phyloP scores from a whole-genome alignment of 2,113 vertebrate genomes.

The Genyomyrus donnyi region DNA sequence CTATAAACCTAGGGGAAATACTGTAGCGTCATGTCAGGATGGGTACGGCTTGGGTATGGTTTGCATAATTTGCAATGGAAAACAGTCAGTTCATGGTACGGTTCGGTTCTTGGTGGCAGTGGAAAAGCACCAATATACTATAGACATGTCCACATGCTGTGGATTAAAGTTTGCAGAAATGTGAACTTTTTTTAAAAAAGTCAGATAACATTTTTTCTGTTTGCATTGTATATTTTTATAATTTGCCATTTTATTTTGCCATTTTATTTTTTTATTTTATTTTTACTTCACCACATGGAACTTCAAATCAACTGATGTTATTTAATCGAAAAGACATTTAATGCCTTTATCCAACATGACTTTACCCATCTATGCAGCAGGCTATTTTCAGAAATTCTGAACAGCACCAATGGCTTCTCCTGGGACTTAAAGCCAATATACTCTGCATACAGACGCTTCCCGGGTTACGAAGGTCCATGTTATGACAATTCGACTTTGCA shows the following conservation, averaged over 20 bases:
- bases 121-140: background rate
- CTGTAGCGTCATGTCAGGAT: background rate
- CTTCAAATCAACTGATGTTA: background rate
- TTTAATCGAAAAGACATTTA: background rate
- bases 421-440: background rate
- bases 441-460: background rate
- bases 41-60: background rate
- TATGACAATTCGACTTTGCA: background rate
- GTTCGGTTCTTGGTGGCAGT: background rate
- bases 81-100: background rate
- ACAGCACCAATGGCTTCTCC: background rate
- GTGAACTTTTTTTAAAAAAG: no score
- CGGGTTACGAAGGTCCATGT: background rate
- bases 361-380: background rate
- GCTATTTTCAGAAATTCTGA: background rate
- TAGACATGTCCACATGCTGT: background rate
- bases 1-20: no score
- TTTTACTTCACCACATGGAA: background rate
- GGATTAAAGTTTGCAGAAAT: background rate
- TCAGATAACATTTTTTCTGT: no score
- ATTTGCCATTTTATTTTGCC: background rate
- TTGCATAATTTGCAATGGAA: background rate
- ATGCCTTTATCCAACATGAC: background rate
- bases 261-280: no score
- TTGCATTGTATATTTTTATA: background rate